Conservation (phyloP, 2,797 vertebrate genomes). For the Danio albolineatus region DNA sequence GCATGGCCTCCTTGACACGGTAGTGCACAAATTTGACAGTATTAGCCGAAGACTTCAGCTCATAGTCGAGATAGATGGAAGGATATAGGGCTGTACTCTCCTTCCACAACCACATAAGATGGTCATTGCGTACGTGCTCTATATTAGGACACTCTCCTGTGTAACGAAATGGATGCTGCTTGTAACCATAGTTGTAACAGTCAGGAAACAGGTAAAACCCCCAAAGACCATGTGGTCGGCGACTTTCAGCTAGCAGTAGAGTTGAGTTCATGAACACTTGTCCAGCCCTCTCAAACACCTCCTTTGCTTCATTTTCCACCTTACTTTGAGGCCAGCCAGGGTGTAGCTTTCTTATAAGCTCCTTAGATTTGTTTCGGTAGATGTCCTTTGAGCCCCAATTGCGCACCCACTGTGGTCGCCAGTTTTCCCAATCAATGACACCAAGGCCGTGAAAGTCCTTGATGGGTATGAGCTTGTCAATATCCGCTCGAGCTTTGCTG, state of each 20-base stretch:
- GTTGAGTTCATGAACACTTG: constrained; percentile 87
- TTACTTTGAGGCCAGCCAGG: constrained; percentile 85
- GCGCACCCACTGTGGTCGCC: constrained; percentile 90
- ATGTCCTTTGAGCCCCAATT: constrained; percentile 90
- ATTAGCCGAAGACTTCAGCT: constrained; percentile 85
- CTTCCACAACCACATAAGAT: constrained; percentile 90
- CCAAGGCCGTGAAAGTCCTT: constrained; percentile 87
- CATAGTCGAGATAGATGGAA: constrained; percentile 88
- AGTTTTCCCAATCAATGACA: constrained; percentile 93
- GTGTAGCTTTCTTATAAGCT: constrained; percentile 81
- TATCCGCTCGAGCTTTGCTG: constrained; percentile 84
- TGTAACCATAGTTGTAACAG: constrained; percentile 93
- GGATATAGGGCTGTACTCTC: constrained; percentile 88
- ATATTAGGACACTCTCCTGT: constrained; percentile 88
- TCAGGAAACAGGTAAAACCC: constrained; percentile 93
- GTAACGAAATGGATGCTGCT: constrained; percentile 81
- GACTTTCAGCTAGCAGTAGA: constrained; percentile 80
- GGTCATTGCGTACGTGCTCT: constrained; percentile 86
- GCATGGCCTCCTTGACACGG: constrained; percentile 88
- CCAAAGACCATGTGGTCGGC: constrained; percentile 85
- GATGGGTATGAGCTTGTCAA: constrained; percentile 80
- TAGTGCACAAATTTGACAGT: constrained; percentile 90
- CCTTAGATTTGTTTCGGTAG: constrained; percentile 86
- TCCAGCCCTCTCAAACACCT: constrained; percentile 86
- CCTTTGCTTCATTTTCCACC: constrained; percentile 83